A percentile compares a stretch with the other conserved stretches of the same genome.
These are phyloP conservation scores for Cyrtorhinus lividipennis DNA, from an alignment of 1,140 invertebrate species.

Conservation along the genomic window DNA sequence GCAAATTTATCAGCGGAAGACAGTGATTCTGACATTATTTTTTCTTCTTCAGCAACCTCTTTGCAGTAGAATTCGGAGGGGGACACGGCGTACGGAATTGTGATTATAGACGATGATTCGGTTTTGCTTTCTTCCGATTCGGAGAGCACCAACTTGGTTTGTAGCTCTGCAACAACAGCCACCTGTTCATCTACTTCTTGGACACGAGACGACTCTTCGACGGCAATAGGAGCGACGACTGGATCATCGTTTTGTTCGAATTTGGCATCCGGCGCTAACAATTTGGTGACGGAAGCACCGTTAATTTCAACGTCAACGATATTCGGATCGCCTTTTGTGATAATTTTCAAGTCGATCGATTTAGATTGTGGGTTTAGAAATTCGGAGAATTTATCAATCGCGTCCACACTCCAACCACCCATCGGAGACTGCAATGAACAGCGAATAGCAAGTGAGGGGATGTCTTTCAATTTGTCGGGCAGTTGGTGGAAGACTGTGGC, in stretches of 20 bases:
- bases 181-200: neutral
- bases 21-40: neutral
- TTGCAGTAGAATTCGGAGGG: neutral
- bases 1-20: neutral
- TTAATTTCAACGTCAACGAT: slow-evolving; percentile 17
- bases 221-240: neutral
- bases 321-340: slow-evolving; percentile 2
- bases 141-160: neutral
- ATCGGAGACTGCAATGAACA: slow-evolving; percentile 12
- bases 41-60: neutral
- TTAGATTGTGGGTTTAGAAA: slow-evolving; percentile 5
- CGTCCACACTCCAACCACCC: slow-evolving; percentile 6
- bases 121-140: too few species aligned
- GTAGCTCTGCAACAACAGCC: neutral
- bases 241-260: too few species aligned
- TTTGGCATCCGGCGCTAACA: neutral
- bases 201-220: neutral
- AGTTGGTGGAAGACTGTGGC: slow-evolving; percentile 41
- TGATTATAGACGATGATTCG: too few species aligned
- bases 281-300: neutral
- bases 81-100: neutral
- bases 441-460: slow-evolving; percentile 6
- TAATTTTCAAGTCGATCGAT: slow-evolving; percentile 12
- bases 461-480: slow-evolving; percentile 36
- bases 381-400: slow-evolving; percentile 10